These are phyloP conservation scores for Stegodyphus dumicola DNA, from an alignment of 1,140 invertebrate species.

Conservation along the genomic window DNA sequence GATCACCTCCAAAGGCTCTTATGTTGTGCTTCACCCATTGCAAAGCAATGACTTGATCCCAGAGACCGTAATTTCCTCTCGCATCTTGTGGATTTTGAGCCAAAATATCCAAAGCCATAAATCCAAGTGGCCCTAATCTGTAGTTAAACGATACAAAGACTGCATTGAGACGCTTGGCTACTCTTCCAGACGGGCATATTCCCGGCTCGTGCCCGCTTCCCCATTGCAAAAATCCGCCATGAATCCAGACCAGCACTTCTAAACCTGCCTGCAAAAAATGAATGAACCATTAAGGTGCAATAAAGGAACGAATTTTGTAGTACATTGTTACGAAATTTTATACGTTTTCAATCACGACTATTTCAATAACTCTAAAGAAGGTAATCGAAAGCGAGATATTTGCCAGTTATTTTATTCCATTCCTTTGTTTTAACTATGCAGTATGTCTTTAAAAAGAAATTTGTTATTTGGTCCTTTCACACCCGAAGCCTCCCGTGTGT, in stretches of 20 bases:
- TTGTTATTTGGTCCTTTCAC: too few relatives aligned
- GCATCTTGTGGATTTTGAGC: slow-evolving; percentile 28
- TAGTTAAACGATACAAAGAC: slow-evolving; percentile 93
- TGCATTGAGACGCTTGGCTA: slow-evolving; percentile 48
- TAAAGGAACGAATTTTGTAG: too few relatives aligned
- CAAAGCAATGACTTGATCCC: slow-evolving; percentile 69
- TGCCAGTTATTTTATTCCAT: too few relatives aligned
- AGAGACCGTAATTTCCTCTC: slow-evolving; percentile 66
- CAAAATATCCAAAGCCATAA: slow-evolving; percentile 43
- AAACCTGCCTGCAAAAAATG: slow-evolving; percentile 36
- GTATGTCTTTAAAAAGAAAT: too few relatives aligned
- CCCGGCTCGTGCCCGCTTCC: slow-evolving; percentile 56
- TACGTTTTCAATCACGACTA: too few relatives aligned
- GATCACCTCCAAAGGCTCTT: slow-evolving; percentile 68
- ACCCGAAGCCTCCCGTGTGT: too few relatives aligned
- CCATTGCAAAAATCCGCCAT: slow-evolving; percentile 78
- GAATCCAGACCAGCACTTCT: slow-evolving; percentile 92
- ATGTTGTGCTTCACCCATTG: slow-evolving; percentile 70
- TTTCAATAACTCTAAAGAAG: too few relatives aligned
- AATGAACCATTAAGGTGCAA: not conserved
- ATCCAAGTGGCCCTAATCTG: slow-evolving; percentile 91
- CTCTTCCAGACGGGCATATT: slow-evolving; percentile 44
- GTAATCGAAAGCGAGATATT: too few relatives aligned
- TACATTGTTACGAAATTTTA: too few relatives aligned
- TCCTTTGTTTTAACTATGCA: too few relatives aligned